A percentile compares a stretch with the other conserved stretches of the same genome.
These are phyloP conservation scores for Trichomalopsis sarcophagae DNA, from an alignment of 1,140 invertebrate species.

Conservation along the genomic window DNA sequence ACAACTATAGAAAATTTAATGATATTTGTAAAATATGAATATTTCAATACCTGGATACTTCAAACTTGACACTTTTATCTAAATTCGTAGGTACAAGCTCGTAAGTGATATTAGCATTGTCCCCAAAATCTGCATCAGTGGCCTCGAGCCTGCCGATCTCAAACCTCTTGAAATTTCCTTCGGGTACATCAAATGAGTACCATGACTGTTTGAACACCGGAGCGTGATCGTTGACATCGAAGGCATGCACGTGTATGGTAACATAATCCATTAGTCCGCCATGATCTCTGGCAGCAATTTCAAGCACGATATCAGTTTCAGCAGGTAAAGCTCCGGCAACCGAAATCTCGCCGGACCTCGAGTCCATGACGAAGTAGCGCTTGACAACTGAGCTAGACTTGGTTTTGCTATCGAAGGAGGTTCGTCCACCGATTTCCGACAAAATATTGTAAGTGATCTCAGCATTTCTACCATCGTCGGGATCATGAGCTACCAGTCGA, in stretches of 20 bases:
- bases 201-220: slow-evolving; percentile 87
- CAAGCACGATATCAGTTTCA: slow-evolving; percentile 86
- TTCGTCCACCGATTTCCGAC: slow-evolving; percentile 44
- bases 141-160: slow-evolving; percentile 86
- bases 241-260: slow-evolving; percentile 81
- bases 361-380: slow-evolving; percentile 84
- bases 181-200: slow-evolving; percentile 89
- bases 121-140: slow-evolving; percentile 84
- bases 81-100: slow-evolving; percentile 68
- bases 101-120: slow-evolving; percentile 86
- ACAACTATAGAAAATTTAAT: background rate
- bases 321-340: slow-evolving; percentile 84
- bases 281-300: slow-evolving; percentile 85
- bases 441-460: slow-evolving; percentile 85
- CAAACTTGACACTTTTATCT: slow-evolving; percentile 78
- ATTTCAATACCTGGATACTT: slow-evolving; percentile 61
- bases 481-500: slow-evolving; percentile 87
- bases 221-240: slow-evolving; percentile 91
- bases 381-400: slow-evolving; percentile 69
- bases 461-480: slow-evolving; percentile 85
- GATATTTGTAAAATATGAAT: slow-evolving; percentile 71
- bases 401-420: slow-evolving; percentile 53
- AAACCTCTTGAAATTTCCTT: slow-evolving; percentile 83
- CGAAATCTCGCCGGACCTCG: slow-evolving; percentile 83
- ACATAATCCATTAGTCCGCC: slow-evolving; percentile 83